Conservation (phyloP, 2,113 vertebrate species). For the Ailurus styani region DNA sequence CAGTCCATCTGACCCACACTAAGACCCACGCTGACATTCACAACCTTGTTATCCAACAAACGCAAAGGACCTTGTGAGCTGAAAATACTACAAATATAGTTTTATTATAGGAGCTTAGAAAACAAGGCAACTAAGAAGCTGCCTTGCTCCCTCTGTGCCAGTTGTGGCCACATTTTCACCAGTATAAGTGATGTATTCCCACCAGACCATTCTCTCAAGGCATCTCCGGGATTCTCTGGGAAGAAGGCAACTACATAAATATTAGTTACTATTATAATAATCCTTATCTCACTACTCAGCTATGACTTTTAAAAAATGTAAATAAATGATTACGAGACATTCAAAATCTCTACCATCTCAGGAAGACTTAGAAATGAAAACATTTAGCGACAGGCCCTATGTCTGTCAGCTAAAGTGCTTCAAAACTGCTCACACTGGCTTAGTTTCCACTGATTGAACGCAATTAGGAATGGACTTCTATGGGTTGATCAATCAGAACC, state of each 20-base stretch:
- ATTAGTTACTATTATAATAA: neutral
- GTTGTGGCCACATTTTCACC: neutral
- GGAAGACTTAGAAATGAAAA: slow-evolving; percentile 19
- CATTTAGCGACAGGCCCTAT: neutral
- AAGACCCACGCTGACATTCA: neutral
- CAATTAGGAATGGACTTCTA: slow-evolving; percentile 68
- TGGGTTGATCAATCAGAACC: slow-evolving; percentile 40
- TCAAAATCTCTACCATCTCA: slow-evolving; percentile 46
- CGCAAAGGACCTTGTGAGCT: neutral
- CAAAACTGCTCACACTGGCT: slow-evolving; percentile 13
- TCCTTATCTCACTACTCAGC: neutral
- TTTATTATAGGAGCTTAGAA: slow-evolving; percentile 4
- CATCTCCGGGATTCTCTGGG: slow-evolving; percentile 5
- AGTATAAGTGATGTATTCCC: slow-evolving; percentile 12
- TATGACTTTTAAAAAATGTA: slow-evolving; percentile 26
- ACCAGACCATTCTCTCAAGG: slow-evolving; percentile 5
- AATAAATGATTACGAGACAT: slow-evolving; percentile 40
- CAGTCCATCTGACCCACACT: neutral
- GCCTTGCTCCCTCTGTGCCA: neutral
- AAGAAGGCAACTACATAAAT: slow-evolving; percentile 47
- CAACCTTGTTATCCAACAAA: neutral
- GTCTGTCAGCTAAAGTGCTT: slow-evolving; percentile 55
- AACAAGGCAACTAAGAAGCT: slow-evolving; percentile 5
- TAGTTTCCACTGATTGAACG: slow-evolving; percentile 37
- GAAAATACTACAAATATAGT: neutral